phyloP scores from a whole-genome alignment of 2,888 invertebrate species.

The Pteria penguin region DNA sequence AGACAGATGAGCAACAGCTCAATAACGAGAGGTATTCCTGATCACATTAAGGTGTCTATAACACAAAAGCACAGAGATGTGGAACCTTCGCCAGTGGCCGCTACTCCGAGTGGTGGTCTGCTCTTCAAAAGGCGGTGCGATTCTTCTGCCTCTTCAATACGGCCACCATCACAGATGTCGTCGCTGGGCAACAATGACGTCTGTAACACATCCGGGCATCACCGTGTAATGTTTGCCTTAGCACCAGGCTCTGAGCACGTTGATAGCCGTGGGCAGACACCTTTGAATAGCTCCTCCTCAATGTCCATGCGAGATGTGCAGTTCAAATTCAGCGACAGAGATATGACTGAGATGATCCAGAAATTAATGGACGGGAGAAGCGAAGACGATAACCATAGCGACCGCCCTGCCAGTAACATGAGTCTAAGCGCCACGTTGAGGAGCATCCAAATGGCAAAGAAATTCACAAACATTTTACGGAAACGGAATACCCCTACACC shows the following conservation, averaged over 20 bases:
- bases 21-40: not conserved
- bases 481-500: constrained; percentile 5
- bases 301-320: constrained; percentile 30
- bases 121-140: constrained; percentile 4
- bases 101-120: not conserved
- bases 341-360: constrained; percentile 32
- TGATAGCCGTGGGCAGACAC: not conserved
- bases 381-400: not conserved
- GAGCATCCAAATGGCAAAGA: not conserved
- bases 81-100: not conserved
- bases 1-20: not conserved
- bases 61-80: not conserved
- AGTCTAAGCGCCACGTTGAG: constrained; percentile 4
- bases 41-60: not conserved
- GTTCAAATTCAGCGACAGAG: constrained; percentile 20
- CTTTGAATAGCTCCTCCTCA: constrained; percentile 10
- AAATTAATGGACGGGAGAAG: constrained; percentile 26
- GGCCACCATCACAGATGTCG: not conserved
- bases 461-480: constrained; percentile 1
- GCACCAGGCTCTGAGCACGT: not conserved
- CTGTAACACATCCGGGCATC: constrained; percentile 15
- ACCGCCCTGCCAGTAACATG: not conserved
- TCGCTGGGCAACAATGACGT: constrained; percentile 9
- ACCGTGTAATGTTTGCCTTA: constrained; percentile 10
- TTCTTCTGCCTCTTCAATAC: not conserved